These are phyloP conservation scores for Plumapathes pennacea DNA, from an alignment of 92 coral and sea anemone species.

Conservation along the genomic window DNA sequence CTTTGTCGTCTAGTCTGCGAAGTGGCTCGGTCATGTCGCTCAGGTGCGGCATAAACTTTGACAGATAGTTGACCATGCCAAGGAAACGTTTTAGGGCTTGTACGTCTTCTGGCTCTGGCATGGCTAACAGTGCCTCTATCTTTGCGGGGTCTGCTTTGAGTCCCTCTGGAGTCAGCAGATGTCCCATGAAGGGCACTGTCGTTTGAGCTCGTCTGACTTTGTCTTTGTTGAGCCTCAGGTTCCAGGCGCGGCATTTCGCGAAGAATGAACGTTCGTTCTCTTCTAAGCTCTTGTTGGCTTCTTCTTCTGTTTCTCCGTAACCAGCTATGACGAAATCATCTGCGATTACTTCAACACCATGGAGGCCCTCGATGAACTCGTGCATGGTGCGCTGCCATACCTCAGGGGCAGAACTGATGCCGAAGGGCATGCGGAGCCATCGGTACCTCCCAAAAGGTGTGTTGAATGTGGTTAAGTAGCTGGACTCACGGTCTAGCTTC, in stretches of 20 bases:
- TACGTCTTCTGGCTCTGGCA: conserved; percentile 48
- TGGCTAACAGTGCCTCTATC: conserved; percentile 38
- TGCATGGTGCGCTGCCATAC: no score
- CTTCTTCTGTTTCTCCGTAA: conserved; percentile 47
- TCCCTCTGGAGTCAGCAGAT: conserved; percentile 51
- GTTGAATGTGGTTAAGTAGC: conserved; percentile 37
- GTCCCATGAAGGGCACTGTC: conserved; percentile 45
- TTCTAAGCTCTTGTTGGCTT: conserved; percentile 42
- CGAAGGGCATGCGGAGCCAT: no score
- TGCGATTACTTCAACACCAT: conserved; percentile 56
- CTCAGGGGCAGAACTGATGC: no score
- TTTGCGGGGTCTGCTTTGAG: conserved; percentile 50
- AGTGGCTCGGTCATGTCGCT: conserved; percentile 55
- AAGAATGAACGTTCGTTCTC: conserved; percentile 52
- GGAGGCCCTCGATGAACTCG: no score
- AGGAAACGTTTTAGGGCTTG: conserved; percentile 36
- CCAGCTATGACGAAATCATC: conserved; percentile 61
- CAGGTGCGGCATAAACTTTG: conserved; percentile 58
- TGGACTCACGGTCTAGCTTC: conserved; percentile 42
- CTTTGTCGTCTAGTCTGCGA: conserved; percentile 37
- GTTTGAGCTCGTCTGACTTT: conserved; percentile 36
- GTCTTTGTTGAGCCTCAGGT: conserved; percentile 42
- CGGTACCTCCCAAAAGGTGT: no score
- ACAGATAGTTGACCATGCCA: conserved; percentile 58
- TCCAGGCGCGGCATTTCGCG: conserved; percentile 55